Percentiles rank a stretch among this genome's conserved stretches.
Conservation (phyloP, 2,888 invertebrate species). For the Tanytarsus gracilentus region DNA sequence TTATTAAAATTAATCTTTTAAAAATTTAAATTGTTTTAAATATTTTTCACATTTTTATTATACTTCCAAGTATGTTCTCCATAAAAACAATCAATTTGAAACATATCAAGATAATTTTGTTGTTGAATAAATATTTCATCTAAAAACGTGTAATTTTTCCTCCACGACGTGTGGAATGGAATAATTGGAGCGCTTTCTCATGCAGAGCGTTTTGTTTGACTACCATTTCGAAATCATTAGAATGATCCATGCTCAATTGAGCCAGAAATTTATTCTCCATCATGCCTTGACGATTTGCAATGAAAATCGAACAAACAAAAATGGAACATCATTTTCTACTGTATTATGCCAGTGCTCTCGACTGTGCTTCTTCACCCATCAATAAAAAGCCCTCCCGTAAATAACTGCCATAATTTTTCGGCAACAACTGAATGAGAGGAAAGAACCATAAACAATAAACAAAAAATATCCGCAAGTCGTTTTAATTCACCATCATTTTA, state of each 20-base stretch:
- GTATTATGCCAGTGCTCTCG: background rate
- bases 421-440: background rate
- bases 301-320: background rate
- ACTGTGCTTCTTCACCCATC: too few species aligned
- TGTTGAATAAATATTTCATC: too few species aligned
- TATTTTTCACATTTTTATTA: too few species aligned
- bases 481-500: conserved; percentile 6
- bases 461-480: background rate
- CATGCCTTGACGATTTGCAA: background rate
- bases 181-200: conserved; percentile 1
- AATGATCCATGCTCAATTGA: conserved; percentile 9
- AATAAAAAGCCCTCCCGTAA: too few species aligned
- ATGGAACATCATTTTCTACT: too few species aligned
- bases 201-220: background rate
- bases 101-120: too few species aligned
- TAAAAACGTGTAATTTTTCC: background rate
- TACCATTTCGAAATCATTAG: conserved; percentile 8
- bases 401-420: background rate
- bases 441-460: too few species aligned
- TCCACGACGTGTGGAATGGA: background rate
- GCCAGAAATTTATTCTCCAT: conserved; percentile 1
- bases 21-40: too few species aligned
- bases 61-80: too few species aligned
- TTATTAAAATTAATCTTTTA: too few species aligned
- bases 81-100: too few species aligned